Evolutionary conservation across 2,888 invertebrate species (phyloP).

Genomic region (Diarsia mendica): DNA sequence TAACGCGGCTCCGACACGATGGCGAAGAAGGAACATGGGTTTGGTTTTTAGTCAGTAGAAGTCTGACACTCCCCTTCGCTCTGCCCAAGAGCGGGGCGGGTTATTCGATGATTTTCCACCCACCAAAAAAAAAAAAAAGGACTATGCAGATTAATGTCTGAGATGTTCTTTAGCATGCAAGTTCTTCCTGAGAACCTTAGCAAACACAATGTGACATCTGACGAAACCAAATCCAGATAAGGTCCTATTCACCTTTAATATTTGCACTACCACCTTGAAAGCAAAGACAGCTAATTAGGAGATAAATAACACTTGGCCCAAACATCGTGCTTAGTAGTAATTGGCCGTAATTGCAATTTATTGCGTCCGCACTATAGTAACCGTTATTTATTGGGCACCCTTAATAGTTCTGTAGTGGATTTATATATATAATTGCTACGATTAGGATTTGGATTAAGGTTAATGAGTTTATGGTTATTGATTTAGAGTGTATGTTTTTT

Average conservation of each 20-base stretch:
- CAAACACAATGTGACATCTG: conserved; percentile 30
- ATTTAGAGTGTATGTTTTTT: neutral
- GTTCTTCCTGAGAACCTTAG: neutral
- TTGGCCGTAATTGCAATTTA: conserved; percentile 78
- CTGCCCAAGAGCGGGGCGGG: no score
- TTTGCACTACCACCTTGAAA: conserved; percentile 35
- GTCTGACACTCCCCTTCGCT: no score
- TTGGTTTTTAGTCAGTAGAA: no score
- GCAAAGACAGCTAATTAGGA: conserved; percentile 68
- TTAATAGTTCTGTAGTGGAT: conserved; percentile 46
- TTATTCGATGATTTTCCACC: no score
- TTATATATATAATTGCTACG: conserved; percentile 40
- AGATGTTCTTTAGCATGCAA: neutral
- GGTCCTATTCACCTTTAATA: conserved; percentile 29
- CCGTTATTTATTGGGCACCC: conserved; percentile 59
- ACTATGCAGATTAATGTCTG: no score
- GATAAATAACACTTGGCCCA: conserved; percentile 73
- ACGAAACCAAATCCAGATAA: conserved; percentile 12
- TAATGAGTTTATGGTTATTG: conserved; percentile 14
- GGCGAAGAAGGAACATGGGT: no score
- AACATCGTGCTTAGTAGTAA: conserved; percentile 72
- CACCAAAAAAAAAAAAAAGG: no score
- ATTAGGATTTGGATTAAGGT: conserved; percentile 41
- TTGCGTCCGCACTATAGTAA: conserved; percentile 53
- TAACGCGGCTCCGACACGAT: no score